These are phyloP conservation scores for Sebastes hopkinsi DNA, from an alignment of 2,797 vertebrate species.

Conservation along the genomic window DNA sequence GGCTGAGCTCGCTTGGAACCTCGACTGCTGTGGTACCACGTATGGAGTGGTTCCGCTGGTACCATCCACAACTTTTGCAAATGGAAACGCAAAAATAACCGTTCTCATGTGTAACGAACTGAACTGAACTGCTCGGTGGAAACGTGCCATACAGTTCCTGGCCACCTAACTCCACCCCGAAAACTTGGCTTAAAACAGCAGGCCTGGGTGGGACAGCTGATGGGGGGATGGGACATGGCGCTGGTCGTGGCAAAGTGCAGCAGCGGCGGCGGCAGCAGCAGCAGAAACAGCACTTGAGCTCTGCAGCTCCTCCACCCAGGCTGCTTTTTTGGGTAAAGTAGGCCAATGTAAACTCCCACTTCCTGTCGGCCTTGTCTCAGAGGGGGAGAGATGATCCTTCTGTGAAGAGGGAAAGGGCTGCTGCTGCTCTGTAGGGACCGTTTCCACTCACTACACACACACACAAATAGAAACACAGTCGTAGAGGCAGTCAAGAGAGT, in stretches of 20 bases:
- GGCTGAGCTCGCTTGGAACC: too few species aligned
- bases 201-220: conserved; percentile 73
- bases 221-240: conserved; percentile 52
- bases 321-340: conserved; percentile 77
- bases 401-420: conserved; percentile 77
- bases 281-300: conserved; percentile 59
- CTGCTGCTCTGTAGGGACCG: conserved; percentile 70
- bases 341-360: conserved; percentile 85
- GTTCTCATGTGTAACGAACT: too few species aligned
- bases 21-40: too few species aligned
- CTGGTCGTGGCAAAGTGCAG: conserved; percentile 49
- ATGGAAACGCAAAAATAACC: too few species aligned
- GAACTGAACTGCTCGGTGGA: too few species aligned
- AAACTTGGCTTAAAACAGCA: conserved; percentile 47
- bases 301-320: conserved; percentile 46
- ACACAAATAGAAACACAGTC: conserved; percentile 78
- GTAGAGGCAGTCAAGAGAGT: conserved; percentile 64
- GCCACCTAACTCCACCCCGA: conserved; percentile 70
- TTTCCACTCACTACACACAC: conserved; percentile 64
- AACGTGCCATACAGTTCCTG: conserved; percentile 25
- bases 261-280: conserved; percentile 1
- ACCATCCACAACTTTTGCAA: too few species aligned
- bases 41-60: too few species aligned
- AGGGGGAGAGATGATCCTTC: conserved; percentile 82
- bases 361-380: conserved; percentile 82